Base-by-base conservation (phyloP, 2,113 vertebrate species). In the Carassius gibelio region DNA sequence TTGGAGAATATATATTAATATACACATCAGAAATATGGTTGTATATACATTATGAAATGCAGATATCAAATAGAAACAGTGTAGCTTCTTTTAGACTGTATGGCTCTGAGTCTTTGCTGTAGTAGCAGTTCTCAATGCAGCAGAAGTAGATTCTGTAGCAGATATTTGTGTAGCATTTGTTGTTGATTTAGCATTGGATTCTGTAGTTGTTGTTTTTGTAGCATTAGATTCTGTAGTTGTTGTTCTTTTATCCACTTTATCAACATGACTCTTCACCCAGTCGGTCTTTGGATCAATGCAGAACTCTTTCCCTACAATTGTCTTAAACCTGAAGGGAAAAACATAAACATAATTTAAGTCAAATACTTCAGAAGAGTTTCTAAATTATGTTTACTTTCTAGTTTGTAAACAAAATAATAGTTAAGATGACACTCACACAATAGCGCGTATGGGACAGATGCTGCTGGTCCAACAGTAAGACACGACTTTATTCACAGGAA, bases 381-480 rank as follows among this genome's bases (percentile, higher is more conserved):
- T 52, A 0, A 52, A 5, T 1, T 4, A 52, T 3, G 50, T 52
- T 52, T 1, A 52, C 1, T 52, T 52, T 1, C 1, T 50, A 50
- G 13, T 50, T 52, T 52, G 50, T 15, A 52, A 52, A 52, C 14
- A 13, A 52, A 52, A 52, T 15, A 52, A 52, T 52, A 52, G 50
- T 14, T 52, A 52, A 52, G 57, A 30, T 76, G 23, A 64, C 1
- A 85, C 86, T 82, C 61, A 85, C 86, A 87, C 71, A 69, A 87
- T 23, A 13, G 78, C 79, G 17, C 8, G 21, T 57, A 0, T 36
- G 36, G 3, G 0, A 48, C 86, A 82, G 8, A 0, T 5, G 23
- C 52, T 77, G 78, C 19, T 48, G n/a, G 72, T 88, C 21, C 30
- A 34, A 13, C 0, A 59, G 61, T 52, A 88, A 30, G 87, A 88